Evolutionary conservation across 2,888 invertebrate species (phyloP), one percentile per base, ranked within the genome.

Genomic region (Cheilosia vernalis): DNA sequence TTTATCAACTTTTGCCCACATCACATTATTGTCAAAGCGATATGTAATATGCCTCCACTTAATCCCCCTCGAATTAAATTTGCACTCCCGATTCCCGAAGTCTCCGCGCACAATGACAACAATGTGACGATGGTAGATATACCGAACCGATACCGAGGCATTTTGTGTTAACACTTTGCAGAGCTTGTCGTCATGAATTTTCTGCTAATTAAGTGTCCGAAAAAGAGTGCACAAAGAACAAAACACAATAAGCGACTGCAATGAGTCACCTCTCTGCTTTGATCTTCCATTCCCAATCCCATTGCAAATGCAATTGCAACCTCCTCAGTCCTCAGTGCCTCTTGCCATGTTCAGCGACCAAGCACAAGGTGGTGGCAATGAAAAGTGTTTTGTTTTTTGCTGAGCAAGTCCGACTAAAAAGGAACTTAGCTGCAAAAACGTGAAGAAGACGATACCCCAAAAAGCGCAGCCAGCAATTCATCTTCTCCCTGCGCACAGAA

Each of bases 311-410:
- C n/a, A 42, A 37, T 40, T 58, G 37, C 53, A 51, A 64, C 55
- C 42, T 72, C 69, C 67, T 3, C 21, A 21, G 21, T 72, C 69
- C 67, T 47, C 37, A 3, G 1, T 37, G 37, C 44, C 44, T 47
- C 4, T 67, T 42, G 5, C 44, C 63, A 56, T 66, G 51, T 37
- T 27, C 37, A 47, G 78, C 30, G 63, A 69, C 53, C 69, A 63
- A 70, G 56, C 63, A 63, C 83, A 79, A 84, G 79, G 79, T 66
- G 83, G 69, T 84, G 79, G 74, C 78, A 84, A 69, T 84, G 83
- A 84, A 84, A 79, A 73, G 56, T 64, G 72, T 74, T 83, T 77
- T 69, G 37, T 56, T 51, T 55, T 19, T 10, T 42, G 30, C 4
- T 17, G 1, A 17, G 15, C 27, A 49, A 77, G 73, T 78, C 27